These are phyloP conservation scores for Raja brachyura DNA, from an alignment of 2,113 vertebrate genomes.

Conservation along the genomic window DNA sequence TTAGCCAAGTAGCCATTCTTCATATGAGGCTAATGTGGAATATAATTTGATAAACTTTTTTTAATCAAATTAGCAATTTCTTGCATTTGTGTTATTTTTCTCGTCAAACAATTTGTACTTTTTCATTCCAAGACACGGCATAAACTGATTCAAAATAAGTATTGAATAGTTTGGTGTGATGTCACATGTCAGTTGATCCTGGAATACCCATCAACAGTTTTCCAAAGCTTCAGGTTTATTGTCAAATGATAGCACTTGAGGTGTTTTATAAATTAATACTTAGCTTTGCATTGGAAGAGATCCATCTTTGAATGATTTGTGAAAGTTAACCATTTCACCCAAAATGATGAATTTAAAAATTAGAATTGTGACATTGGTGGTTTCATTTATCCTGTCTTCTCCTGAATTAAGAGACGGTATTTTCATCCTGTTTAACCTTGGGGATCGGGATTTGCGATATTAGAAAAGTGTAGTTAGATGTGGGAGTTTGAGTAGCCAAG, in stretches of 20 bases:
- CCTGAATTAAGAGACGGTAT: not conserved
- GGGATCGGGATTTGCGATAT: not conserved
- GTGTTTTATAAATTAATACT: not conserved
- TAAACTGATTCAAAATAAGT: too few species aligned
- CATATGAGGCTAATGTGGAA: too few species aligned
- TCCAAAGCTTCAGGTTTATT: too few species aligned
- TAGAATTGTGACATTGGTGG: not conserved
- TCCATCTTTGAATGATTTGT: not conserved
- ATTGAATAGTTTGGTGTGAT: too few species aligned
- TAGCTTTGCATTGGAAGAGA: not conserved
- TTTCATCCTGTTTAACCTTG: not conserved
- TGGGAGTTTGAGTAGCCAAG: not conserved
- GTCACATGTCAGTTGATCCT: too few species aligned
- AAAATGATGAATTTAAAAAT: not conserved
- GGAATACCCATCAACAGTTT: too few species aligned
- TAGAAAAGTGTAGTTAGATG: not conserved
- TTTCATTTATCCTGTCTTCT: not conserved
- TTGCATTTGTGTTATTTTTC: too few species aligned
- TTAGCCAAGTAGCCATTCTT: too few species aligned
- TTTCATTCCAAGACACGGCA: too few species aligned
- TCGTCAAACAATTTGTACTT: too few species aligned
- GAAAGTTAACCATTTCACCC: not conserved
- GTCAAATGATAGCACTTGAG: not conserved
- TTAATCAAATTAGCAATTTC: too few species aligned
- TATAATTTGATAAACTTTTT: too few species aligned